A percentile compares a stretch with the other conserved stretches of the same genome.
phyloP scores from a whole-genome alignment of 2,888 invertebrate genomes.

The Amaurobius ferox region DNA sequence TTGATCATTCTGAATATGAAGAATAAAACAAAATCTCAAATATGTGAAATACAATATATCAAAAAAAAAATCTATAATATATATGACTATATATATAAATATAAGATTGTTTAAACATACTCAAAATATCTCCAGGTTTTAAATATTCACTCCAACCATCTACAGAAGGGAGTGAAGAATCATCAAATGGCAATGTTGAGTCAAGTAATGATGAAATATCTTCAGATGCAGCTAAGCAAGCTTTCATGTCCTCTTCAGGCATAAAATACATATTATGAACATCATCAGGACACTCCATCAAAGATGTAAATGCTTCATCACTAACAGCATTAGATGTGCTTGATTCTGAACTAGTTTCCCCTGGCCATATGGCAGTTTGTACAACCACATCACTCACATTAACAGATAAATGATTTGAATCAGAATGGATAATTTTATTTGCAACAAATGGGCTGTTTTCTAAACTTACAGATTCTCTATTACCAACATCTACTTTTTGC shows the following conservation, averaged over 20 bases:
- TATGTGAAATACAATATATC: too few relatives aligned
- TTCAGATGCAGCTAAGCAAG: neutral
- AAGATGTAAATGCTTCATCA: neutral
- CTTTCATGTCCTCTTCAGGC: neutral
- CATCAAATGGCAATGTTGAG: conserved; percentile 28
- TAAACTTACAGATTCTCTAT: neutral
- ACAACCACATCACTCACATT: conserved; percentile 10
- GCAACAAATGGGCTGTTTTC: neutral
- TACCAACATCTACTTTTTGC: neutral
- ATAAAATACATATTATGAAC: neutral
- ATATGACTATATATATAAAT: too few relatives aligned
- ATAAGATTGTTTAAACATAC: too few relatives aligned
- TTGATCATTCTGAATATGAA: too few relatives aligned
- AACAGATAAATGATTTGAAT: neutral
- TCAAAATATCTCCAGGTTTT: conserved; percentile 7
- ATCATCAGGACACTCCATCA: neutral
- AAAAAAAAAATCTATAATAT: too few relatives aligned
- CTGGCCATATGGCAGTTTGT: neutral
- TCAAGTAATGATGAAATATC: conserved; percentile 27
- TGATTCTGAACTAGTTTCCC: neutral
- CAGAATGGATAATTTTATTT: neutral
- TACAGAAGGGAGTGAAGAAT: conserved; percentile 14
- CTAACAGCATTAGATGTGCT: neutral
- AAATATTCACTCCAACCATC: conserved; percentile 31
- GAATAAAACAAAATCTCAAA: too few relatives aligned